phyloP scores from a whole-genome alignment of 2,888 invertebrate species.

The Amblyjoppa fuscipennis region DNA sequence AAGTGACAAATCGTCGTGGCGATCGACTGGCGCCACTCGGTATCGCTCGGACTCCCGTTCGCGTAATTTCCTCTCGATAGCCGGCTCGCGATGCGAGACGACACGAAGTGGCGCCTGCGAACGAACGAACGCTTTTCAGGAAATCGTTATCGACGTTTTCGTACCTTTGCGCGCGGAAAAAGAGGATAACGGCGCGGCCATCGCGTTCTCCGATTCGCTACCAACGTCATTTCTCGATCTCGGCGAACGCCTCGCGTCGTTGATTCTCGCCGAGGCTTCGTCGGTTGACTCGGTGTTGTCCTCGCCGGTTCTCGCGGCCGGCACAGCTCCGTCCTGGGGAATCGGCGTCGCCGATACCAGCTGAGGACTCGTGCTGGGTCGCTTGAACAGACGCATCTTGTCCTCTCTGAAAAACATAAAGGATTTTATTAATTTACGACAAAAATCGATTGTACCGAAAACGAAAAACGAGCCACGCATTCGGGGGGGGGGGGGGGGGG shows the following conservation, averaged over 20 bases:
- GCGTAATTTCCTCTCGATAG: constrained; percentile 33
- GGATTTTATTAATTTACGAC: constrained; percentile 1
- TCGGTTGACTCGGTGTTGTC: constrained; percentile 25
- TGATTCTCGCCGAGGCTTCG: constrained; percentile 42
- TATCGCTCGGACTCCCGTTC: constrained; percentile 24
- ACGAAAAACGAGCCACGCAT: no score
- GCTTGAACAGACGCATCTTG: constrained; percentile 86
- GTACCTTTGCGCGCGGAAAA: constrained; percentile 74
- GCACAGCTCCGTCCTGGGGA: constrained; percentile 74
- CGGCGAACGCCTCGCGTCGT: constrained; percentile 43
- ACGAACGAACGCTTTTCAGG: background rate
- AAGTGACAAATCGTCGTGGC: constrained; percentile 47
- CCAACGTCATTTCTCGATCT: constrained; percentile 61
- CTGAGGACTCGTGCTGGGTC: constrained; percentile 87
- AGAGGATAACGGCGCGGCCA: constrained; percentile 75
- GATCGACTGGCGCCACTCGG: constrained; percentile 47
- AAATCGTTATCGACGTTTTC: constrained; percentile 28
- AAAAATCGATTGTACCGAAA: no score
- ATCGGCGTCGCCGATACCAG: constrained; percentile 85
- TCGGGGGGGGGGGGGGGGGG: no score
- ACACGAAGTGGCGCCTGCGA: no score
- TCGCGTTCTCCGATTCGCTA: constrained; percentile 68
- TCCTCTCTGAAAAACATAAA: constrained; percentile 43
- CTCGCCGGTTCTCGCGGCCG: constrained; percentile 27
- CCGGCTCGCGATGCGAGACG: background rate